Evolutionary conservation across 2,888 invertebrate genomes (phyloP).

Genomic region (Amorpha juglandis): DNA sequence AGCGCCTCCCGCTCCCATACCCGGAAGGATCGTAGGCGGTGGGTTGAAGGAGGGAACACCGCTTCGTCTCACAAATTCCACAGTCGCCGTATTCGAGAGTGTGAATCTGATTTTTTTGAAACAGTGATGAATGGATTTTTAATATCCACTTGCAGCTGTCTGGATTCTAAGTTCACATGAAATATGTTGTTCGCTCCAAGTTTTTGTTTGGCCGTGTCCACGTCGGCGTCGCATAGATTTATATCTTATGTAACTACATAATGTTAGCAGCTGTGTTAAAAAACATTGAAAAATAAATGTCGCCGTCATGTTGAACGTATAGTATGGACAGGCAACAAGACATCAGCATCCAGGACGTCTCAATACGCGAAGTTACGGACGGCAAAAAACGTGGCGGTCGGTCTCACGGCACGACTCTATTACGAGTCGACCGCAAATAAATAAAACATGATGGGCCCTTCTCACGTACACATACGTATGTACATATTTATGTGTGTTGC

Average conservation of each 20-base stretch:
- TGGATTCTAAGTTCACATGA: constrained; percentile 45
- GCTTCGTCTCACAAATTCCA: constrained; percentile 79
- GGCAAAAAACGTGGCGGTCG: constrained; percentile 80
- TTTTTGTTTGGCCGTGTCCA: constrained; percentile 24
- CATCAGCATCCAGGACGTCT: constrained; percentile 82
- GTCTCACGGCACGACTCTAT: constrained; percentile 84
- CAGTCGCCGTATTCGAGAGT: constrained; percentile 68
- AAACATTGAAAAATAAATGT: constrained; percentile 72
- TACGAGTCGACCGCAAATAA: constrained; percentile 80
- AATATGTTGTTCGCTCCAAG: constrained; percentile 22
- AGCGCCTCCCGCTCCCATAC: constrained; percentile 64
- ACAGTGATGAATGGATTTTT: constrained; percentile 78
- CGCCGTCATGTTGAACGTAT: constrained; percentile 74
- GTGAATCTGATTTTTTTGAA: constrained; percentile 76
- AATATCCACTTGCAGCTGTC: constrained; percentile 78
- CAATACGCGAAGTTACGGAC: constrained; percentile 74
- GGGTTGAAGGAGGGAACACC: constrained; percentile 65
- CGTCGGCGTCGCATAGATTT: constrained; percentile 25
- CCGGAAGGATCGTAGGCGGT: constrained; percentile 55
- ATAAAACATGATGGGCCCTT: constrained; percentile 84
- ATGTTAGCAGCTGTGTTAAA: constrained; percentile 42
- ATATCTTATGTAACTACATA: constrained; percentile 34
- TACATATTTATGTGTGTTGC: constrained; percentile 65
- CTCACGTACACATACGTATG: constrained; percentile 74
- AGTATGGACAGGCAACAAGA: constrained; percentile 79